Conservation (phyloP, 2,113 vertebrate genomes). For the Alethe diademata region DNA sequence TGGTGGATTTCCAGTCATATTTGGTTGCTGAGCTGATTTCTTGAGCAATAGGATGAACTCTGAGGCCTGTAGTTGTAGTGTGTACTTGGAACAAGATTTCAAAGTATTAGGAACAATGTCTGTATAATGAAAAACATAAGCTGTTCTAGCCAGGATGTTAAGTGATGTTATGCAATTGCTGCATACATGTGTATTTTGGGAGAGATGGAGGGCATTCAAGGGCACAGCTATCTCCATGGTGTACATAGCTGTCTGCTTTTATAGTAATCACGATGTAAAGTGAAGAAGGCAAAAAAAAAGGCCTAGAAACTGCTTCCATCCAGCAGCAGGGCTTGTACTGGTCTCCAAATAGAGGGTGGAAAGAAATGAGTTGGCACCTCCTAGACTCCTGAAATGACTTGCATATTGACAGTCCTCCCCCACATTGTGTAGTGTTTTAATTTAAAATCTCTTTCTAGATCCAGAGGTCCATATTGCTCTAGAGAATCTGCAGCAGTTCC, state of each 20-base stretch:
- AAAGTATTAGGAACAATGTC: not conserved
- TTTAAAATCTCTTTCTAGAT: conserved; percentile 75
- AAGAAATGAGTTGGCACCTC: conserved; percentile 19
- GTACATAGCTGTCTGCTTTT: not conserved
- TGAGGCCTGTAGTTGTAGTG: not conserved
- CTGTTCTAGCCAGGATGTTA: not conserved
- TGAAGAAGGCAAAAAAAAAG: not conserved
- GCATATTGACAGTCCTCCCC: conserved; percentile 4
- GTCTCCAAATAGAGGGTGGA: not conserved
- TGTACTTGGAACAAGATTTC: not conserved
- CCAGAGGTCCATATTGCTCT: conserved; percentile 95
- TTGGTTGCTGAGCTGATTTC: not conserved
- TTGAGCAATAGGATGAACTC: not conserved
- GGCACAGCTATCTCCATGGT: not conserved
- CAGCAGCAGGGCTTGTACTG: not conserved
- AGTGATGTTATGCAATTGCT: not conserved
- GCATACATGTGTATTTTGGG: not conserved
- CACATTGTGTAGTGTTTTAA: conserved; percentile 3
- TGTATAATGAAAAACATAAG: not conserved
- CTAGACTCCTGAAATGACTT: conserved; percentile 16
- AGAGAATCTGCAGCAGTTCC: conserved; percentile 98
- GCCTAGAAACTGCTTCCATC: not conserved
- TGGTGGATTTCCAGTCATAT: not conserved
- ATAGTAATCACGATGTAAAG: not conserved
- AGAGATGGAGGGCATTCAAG: not conserved